Evolutionary conservation across 1,140 invertebrate species (phyloP).

Genomic region (Diorhabda carinulata): DNA sequence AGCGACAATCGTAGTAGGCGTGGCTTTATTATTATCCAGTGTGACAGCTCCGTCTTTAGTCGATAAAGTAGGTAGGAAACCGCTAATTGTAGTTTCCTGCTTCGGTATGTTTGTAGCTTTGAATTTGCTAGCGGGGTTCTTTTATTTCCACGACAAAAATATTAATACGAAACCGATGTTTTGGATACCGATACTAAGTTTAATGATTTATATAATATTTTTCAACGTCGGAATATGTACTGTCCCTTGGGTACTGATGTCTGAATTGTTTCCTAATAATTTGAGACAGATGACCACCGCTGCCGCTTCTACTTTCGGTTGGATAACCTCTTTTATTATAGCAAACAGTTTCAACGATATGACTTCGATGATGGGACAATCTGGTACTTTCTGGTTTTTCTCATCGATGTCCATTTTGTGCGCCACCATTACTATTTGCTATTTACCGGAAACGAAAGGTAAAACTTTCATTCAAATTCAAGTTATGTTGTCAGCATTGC

Average conservation of each 20-base stretch:
- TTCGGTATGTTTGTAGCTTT: constrained; percentile 50
- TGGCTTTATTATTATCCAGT: constrained; percentile 57
- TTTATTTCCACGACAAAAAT: constrained; percentile 34
- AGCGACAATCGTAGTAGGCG: constrained; percentile 71
- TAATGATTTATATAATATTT: constrained; percentile 64
- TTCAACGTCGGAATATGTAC: constrained; percentile 65
- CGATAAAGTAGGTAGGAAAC: constrained; percentile 65
- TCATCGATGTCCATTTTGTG: constrained; percentile 58
- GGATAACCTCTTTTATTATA: constrained; percentile 66
- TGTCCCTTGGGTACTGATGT: constrained; percentile 65
- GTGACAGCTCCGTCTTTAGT: constrained; percentile 58
- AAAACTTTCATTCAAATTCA: constrained; percentile 58
- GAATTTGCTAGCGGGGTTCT: constrained; percentile 29
- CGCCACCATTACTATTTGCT: constrained; percentile 58
- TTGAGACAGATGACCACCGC: constrained; percentile 66
- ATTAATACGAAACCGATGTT: constrained; percentile 47
- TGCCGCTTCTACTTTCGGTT: constrained; percentile 64
- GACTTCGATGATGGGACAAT: constrained; percentile 50
- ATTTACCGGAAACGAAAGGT: constrained; percentile 77
- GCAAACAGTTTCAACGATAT: constrained; percentile 63
- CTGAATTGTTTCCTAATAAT: constrained; percentile 68
- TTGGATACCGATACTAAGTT: constrained; percentile 59
- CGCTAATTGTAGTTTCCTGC: constrained; percentile 60
- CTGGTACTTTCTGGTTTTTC: constrained; percentile 71
- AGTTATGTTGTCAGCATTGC: constrained; percentile 27